Evolutionary conservation across 2,888 invertebrate genomes (phyloP).

Genomic region (Lordiphosa fenestrarum): DNA sequence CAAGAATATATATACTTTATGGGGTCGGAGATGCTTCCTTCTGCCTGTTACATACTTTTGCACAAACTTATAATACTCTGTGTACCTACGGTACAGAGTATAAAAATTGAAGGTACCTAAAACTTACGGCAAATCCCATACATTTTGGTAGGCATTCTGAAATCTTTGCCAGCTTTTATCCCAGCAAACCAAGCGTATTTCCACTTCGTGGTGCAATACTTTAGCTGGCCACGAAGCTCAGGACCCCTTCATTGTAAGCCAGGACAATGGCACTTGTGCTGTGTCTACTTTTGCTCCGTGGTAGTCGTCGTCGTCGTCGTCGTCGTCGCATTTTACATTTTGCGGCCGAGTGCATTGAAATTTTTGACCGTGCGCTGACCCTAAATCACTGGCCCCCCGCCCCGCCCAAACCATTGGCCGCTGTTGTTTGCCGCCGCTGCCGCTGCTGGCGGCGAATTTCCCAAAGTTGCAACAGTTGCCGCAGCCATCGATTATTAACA

Average conservation of each 20-base stretch:
- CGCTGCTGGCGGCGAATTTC: conserved; percentile 15
- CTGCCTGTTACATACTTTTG: no score
- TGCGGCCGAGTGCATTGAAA: conserved; percentile 53
- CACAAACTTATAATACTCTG: no score
- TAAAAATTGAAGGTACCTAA: no score
- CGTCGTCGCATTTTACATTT: conserved; percentile 39
- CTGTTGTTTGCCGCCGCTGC: conserved; percentile 12
- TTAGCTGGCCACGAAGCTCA: conserved; percentile 3
- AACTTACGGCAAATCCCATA: no score
- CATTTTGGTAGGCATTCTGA: no score
- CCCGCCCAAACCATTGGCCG: background rate
- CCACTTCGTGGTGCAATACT: background rate
- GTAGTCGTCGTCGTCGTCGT: background rate
- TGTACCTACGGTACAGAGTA: no score
- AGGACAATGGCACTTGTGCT: conserved; percentile 16
- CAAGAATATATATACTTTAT: no score
- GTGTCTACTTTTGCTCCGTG: conserved; percentile 4
- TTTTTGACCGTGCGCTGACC: conserved; percentile 55
- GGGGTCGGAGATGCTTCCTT: no score
- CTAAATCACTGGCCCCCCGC: conserved; percentile 48
- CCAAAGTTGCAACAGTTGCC: conserved; percentile 44
- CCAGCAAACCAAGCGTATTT: background rate
- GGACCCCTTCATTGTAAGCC: conserved; percentile 1
- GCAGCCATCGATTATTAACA: conserved; percentile 61
- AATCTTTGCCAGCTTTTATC: no score